Conservation (phyloP, 2,888 invertebrate genomes). For the Tetranychus truncatus region DNA sequence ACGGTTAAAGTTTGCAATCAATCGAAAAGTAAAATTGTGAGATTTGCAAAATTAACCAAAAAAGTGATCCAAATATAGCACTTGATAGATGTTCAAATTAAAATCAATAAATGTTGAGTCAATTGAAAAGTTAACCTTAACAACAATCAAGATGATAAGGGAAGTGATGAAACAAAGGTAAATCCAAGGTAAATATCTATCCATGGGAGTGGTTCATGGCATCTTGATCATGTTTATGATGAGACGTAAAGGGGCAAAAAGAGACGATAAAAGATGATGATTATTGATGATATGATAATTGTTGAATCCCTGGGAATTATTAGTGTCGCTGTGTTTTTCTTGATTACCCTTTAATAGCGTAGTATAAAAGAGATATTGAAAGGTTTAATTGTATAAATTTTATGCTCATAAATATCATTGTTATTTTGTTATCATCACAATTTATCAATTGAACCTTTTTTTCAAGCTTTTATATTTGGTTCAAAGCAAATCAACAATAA, state of each 20-base stretch:
- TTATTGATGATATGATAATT: not conserved
- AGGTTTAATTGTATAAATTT: not conserved
- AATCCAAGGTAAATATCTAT: not conserved
- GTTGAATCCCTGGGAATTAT: not conserved
- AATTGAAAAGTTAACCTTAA: not conserved
- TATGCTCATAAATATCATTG: not conserved
- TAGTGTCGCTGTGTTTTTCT: not conserved
- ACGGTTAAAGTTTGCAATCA: too few species aligned
- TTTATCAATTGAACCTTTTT: too few species aligned
- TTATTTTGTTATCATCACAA: too few species aligned
- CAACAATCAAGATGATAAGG: not conserved
- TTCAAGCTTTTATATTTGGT: too few species aligned
- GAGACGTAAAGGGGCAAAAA: not conserved
- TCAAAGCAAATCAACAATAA: not conserved
- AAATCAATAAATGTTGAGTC: not conserved
- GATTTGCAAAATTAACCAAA: too few species aligned
- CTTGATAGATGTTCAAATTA: not conserved
- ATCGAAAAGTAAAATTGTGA: too few species aligned
- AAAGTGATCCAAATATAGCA: not conserved
- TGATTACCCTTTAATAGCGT: not conserved
- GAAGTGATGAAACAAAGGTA: not conserved
- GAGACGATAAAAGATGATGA: not conserved
- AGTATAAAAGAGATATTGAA: too few species aligned
- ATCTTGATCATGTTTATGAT: not conserved
- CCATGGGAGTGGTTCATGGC: not conserved